phyloP scores from a whole-genome alignment of 2,888 invertebrate genomes.

The Agapetus fuscipes region DNA sequence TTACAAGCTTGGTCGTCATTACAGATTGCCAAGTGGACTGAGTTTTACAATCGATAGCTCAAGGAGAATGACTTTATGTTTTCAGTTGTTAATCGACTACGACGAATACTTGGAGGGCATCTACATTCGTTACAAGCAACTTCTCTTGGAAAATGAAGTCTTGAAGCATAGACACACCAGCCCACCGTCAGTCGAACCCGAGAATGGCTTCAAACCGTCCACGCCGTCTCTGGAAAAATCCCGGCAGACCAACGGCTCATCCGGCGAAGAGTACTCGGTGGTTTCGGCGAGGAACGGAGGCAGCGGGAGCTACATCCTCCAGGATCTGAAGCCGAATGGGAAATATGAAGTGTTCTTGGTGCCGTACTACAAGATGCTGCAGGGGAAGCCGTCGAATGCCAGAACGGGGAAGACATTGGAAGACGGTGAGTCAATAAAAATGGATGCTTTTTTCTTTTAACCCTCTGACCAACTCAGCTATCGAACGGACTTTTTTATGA shows the following conservation, averaged over 20 bases:
- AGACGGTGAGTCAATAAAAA: constrained; percentile 63
- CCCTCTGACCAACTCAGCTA: no score
- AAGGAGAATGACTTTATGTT: no score
- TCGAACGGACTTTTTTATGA: no score
- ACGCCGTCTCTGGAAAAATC: not conserved
- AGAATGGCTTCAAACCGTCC: not conserved
- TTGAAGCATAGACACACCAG: constrained; percentile 8
- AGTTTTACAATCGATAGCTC: no score
- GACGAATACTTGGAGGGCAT: constrained; percentile 57
- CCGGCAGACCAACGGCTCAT: constrained; percentile 20
- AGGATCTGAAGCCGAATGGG: constrained; percentile 73
- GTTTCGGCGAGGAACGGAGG: constrained; percentile 61
- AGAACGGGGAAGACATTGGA: constrained; percentile 77
- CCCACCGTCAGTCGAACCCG: not conserved
- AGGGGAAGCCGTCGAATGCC: constrained; percentile 90
- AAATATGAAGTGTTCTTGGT: constrained; percentile 89
- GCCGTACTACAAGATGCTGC: constrained; percentile 78
- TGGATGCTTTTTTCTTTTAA: no score
- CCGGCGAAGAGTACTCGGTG: constrained; percentile 53
- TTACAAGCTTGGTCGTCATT: no score
- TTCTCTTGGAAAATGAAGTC: constrained; percentile 27
- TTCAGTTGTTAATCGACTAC: constrained; percentile 43
- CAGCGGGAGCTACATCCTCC: constrained; percentile 63
- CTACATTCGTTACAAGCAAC: constrained; percentile 52
- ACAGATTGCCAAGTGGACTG: no score